Conservation (phyloP, 2,113 vertebrate genomes). For the Lethenteron reissneri region DNA sequence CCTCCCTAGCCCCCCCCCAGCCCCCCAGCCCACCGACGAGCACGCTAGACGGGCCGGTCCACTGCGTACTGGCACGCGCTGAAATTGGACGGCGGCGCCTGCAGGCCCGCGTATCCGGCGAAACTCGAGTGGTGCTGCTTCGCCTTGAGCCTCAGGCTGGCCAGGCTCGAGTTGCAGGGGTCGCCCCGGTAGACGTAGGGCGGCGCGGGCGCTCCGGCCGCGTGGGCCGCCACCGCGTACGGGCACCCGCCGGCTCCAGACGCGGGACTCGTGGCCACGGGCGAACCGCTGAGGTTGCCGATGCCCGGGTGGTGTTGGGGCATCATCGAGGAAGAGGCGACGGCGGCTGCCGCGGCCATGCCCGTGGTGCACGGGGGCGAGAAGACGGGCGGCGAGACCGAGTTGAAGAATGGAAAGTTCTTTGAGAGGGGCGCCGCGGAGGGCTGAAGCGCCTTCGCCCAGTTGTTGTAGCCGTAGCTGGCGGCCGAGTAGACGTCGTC, state of each 20-base stretch:
- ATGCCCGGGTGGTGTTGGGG: too few relatives aligned
- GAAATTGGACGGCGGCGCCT: neutral
- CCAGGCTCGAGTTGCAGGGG: slow-evolving; percentile 10
- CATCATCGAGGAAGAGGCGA: slow-evolving; percentile 1
- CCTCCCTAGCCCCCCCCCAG: too few relatives aligned
- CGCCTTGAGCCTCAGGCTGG: slow-evolving; percentile 10
- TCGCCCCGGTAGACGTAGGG: slow-evolving; percentile 19
- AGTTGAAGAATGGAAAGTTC: slow-evolving; percentile 14
- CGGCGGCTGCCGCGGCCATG: slow-evolving; percentile 22
- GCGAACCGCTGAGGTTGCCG: neutral
- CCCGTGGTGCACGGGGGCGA: neutral
- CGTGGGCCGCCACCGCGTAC: slow-evolving; percentile 5
- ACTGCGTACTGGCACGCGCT: slow-evolving; percentile 11
- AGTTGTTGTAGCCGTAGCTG: slow-evolving; percentile 11
- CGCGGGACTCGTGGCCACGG: slow-evolving; percentile 1
- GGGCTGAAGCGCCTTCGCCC: slow-evolving; percentile 11
- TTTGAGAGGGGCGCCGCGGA: slow-evolving; percentile 10
- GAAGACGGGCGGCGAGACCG: slow-evolving; percentile 12
- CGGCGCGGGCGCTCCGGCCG: slow-evolving; percentile 19
- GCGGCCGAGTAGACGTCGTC: slow-evolving; percentile 14
- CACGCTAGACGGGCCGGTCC: slow-evolving; percentile 13
- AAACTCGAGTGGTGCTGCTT: slow-evolving; percentile 11
- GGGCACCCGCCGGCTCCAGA: slow-evolving; percentile 1
- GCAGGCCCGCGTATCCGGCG: slow-evolving; percentile 15
- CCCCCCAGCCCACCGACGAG: too few relatives aligned